These are phyloP conservation scores for Ornithoptera alexandrae DNA, from an alignment of 2,888 invertebrate species.

Conservation along the genomic window DNA sequence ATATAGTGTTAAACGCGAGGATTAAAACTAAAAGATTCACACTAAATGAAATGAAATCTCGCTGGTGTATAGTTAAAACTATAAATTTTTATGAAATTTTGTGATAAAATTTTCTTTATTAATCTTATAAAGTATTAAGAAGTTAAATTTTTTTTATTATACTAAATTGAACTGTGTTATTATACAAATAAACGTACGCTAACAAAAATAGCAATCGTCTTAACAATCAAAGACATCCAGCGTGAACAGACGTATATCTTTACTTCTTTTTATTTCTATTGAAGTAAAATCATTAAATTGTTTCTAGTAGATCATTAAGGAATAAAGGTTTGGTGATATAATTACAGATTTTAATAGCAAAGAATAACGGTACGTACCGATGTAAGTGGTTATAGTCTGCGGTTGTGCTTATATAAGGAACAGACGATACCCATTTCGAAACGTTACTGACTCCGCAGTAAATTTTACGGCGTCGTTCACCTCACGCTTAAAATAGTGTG, in stretches of 20 bases:
- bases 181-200: too few species aligned
- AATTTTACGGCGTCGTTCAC: conserved; percentile 17
- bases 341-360: background rate
- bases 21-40: background rate
- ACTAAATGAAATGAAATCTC: background rate
- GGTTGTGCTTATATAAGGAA: conserved; percentile 2
- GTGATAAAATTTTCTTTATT: background rate
- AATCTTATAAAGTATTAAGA: background rate
- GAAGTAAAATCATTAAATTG: too few species aligned
- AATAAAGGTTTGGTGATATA: background rate
- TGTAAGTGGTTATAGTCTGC: background rate
- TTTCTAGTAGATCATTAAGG: too few species aligned
- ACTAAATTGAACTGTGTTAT: background rate
- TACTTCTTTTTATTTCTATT: too few species aligned
- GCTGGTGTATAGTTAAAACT: background rate
- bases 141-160: background rate
- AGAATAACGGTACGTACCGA: background rate
- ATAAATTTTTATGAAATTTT: background rate
- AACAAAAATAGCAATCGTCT: too few species aligned
- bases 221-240: too few species aligned
- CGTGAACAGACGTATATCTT: too few species aligned
- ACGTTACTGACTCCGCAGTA: conserved; percentile 9
- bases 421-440: conserved; percentile 10
- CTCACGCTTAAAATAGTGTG: conserved; percentile 11
- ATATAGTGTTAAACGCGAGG: background rate